A percentile compares a stretch with the other conserved stretches of the same genome.
Conservation (phyloP, 1,140 invertebrate species). For the Sipha flava region DNA sequence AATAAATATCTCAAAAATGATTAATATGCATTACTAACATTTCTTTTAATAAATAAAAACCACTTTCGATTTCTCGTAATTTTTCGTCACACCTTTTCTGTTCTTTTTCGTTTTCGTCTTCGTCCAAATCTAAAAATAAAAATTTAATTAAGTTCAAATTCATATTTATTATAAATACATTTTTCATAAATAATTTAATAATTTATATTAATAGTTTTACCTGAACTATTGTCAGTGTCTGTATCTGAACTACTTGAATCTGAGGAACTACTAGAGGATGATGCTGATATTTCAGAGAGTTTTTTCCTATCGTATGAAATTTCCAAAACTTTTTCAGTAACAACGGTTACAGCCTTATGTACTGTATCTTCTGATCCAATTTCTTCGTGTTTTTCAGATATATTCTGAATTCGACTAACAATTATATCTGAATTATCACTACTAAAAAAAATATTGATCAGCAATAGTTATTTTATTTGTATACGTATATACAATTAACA, state of each 20-base stretch:
- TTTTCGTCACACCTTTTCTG: conserved; percentile 75
- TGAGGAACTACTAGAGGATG: conserved; percentile 40
- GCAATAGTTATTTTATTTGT: background rate
- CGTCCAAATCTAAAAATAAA: conserved; percentile 68
- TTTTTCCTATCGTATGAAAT: conserved; percentile 38
- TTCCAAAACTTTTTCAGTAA: background rate
- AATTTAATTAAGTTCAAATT: background rate
- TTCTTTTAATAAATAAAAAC: conserved; percentile 54
- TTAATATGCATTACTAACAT: conserved; percentile 11
- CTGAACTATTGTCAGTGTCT: conserved; percentile 48
- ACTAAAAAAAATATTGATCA: background rate
- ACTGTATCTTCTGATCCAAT: background rate
- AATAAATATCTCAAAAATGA: conserved; percentile 2
- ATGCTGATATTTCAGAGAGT: background rate
- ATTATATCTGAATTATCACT: background rate
- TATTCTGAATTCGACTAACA: background rate
- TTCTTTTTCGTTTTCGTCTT: conserved; percentile 78
- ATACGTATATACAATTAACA: too few relatives aligned
- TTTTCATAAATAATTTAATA: too few relatives aligned
- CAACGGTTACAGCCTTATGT: background rate
- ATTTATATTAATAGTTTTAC: too few relatives aligned
- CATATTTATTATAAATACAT: background rate
- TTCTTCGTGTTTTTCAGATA: background rate
- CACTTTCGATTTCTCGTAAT: conserved; percentile 76
- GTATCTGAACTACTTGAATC: conserved; percentile 42